Conservation (phyloP, 2,888 invertebrate species). For the Volucella inanis region DNA sequence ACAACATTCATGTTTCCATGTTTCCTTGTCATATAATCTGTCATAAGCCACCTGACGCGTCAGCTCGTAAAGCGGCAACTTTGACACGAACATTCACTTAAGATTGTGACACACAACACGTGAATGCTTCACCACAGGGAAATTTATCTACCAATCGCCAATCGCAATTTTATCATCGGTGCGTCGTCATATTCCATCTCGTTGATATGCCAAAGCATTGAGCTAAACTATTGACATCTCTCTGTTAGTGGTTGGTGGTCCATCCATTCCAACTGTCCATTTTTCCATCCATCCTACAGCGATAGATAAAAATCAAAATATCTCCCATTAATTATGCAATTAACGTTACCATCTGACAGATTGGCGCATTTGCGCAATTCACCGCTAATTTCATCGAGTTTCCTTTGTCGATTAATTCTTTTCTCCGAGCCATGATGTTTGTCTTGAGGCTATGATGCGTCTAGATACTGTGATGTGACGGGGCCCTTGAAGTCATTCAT, state of each 20-base stretch:
- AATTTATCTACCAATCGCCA: conserved; percentile 63
- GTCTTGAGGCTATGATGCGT: not conserved
- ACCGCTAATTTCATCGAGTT: conserved; percentile 73
- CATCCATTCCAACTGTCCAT: not conserved
- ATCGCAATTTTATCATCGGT: conserved; percentile 10
- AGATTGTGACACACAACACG: conserved; percentile 41
- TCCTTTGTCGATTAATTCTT: conserved; percentile 54
- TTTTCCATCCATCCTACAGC: conserved; percentile 5
- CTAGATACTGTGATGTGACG: not conserved
- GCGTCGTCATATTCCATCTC: conserved; percentile 31
- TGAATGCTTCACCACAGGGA: conserved; percentile 48
- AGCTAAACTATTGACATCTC: conserved; percentile 69
- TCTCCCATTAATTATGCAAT: conserved; percentile 75
- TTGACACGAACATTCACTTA: conserved; percentile 65
- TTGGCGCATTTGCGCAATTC: conserved; percentile 71
- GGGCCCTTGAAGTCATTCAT: conserved; percentile 37
- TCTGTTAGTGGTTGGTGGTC: conserved; percentile 39
- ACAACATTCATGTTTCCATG: conserved; percentile 60
- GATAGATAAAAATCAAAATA: conserved; percentile 70
- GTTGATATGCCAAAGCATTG: conserved; percentile 68
- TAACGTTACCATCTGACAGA: conserved; percentile 73
- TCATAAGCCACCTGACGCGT: conserved; percentile 73
- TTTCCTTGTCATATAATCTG: conserved; percentile 71
- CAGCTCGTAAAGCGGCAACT: conserved; percentile 63
- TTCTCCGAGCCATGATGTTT: not conserved